Base-by-base conservation (phyloP, 1,140 invertebrate species). In the Magallana angulata region DNA sequence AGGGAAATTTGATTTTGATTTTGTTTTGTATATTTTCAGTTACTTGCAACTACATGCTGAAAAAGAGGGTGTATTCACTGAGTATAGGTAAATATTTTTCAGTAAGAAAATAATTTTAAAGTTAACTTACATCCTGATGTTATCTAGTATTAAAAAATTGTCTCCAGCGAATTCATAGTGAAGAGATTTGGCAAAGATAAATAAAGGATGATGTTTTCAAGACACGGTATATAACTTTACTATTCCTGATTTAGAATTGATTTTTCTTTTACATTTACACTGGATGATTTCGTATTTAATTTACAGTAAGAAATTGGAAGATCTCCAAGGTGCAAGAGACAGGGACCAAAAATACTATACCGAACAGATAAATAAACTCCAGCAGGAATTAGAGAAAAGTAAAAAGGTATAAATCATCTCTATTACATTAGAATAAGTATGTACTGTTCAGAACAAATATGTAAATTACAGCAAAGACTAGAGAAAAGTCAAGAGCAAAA, bases 331-430 rank as follows among this genome's bases (percentile, higher is more conserved):
- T 59, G 90, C 91, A 12, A 92, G 93, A 88, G 93, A 95, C 71
- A 87, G 92, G 62, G 94, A 95, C 88, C 92, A 95, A 71, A 93
- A 93, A 80, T 93, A 94, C 82, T 92, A 95, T 71, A 93, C 92
- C 64, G 93, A 93, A 62, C 92, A 93, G 84, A 92, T 93, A 30
- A 90, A 58, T 76, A 94, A 92, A 85, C 89, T 93, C 18, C 92
- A 94, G 60, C 90, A 91, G 60, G 93, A 94, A 62, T 82, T 93
- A 36, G 91, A 91, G 24, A 92, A 88, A 88, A 76, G 71, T 64
- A 92, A 89, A 88, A 87, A 92, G 92, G 94, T 93, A 24, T 24
- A 24, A 24, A 24, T 24, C 24, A 48, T 30, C 4, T 48, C 30
- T 14, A 36, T 4, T 7, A 8, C 9, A 30, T 80, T 36, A 8